Base-by-base conservation (phyloP, 2,888 invertebrate species). In the Pristionchus entomophagus region DNA sequence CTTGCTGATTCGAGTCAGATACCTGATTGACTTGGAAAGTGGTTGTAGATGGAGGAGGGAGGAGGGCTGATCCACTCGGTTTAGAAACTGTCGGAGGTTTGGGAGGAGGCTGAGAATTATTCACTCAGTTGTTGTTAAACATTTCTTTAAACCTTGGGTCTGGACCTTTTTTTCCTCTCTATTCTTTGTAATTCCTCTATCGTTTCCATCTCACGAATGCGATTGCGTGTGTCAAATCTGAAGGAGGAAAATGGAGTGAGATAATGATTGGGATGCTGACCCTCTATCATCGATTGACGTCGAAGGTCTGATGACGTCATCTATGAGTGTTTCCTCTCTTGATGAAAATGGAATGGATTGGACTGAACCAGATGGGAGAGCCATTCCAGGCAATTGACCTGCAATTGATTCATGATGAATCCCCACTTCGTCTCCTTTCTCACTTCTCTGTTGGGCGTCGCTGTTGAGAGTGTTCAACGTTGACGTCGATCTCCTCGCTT, bases 251-350 rank as follows among this genome's bases (percentile, higher is more conserved):
- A 6, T 38, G 38, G n/a, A 12, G n/a, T 6, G 38, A 1, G 26
- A 41, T 19, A 41, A 73, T 69, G 5, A 45, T 38, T 77, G 22
- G 3, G 17, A 65, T 65, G n/a, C 51, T 38, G 5, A 78, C 45
- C 38, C 45, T 29, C 26, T 78, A 38, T 69, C 69, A n/a, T 69
- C 69, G 49, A 78, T 51, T 3, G 45, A 45, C 10, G 78, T 85
- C 3, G 78, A 51, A 4, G 88, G 88, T 29, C 88, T 53, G 14
- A 59, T 80, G 19, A 87, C 87, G 73, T 88, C 88, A 59, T 88
- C 88, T 17, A 88, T 88, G 8, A 88, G n/a, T 12, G 88, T 88
- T 17, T 41, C 62, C 35, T 62, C 56, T 19, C 81, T 59, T 29
- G 32, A 45, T 38, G 59, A 41, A 41, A 78, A 29, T 1, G 87